Base-by-base conservation (phyloP, 2,113 vertebrate genomes). In the Elaphurus davidianus region DNA sequence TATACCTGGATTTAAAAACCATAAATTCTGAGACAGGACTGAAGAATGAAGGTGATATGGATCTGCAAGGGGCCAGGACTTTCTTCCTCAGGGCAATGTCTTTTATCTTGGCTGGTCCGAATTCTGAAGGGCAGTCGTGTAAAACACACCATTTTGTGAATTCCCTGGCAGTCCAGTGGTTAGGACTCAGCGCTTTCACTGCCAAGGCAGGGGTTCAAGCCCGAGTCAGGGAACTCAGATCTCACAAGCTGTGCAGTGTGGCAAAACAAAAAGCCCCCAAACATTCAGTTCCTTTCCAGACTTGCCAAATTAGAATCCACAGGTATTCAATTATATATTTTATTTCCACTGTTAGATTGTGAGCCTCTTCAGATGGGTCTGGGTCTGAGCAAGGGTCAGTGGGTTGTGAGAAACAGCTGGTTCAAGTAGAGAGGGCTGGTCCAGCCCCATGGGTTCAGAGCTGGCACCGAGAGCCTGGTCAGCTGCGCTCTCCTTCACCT, bases 11-110 rank as follows among this genome's bases (percentile, higher is more conserved):
- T 87, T 40, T 88, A 40, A 81, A 96, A 33, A 88, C 21, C 64
- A 25, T 33, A 43, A 76, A 50, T 36, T 81, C 81, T 10, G 30
- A 90, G 25, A 40, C 50, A 71, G 50, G 36, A 15, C 25, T 62
- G 1, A 1, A 5, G 12, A 36, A 40, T 1, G 71, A 78, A 21
- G 52, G 23, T 19, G 9, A 9, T 2, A 5, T 23, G 33, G 3
- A 40, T 21, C 13, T n/a, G 12, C n/a, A 54, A 36, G 47, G 16
- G 33, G 4, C 87, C 25, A 1, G 23, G 11, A 54, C 55, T 19
- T n/a, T 12, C 8, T 83, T n/a, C 15, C 23, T 13, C 27, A 30
- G 33, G 25, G 13, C 6, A 27, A 12, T 25, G 23, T 30, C 64
- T 23, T 60, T 43, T n/a, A 25, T 19, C 9, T 50, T n/a, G 27